Percentiles rank a stretch among this genome's conserved stretches.
Conservation (phyloP, 2,113 vertebrate species). For the Okapia johnstoni region DNA sequence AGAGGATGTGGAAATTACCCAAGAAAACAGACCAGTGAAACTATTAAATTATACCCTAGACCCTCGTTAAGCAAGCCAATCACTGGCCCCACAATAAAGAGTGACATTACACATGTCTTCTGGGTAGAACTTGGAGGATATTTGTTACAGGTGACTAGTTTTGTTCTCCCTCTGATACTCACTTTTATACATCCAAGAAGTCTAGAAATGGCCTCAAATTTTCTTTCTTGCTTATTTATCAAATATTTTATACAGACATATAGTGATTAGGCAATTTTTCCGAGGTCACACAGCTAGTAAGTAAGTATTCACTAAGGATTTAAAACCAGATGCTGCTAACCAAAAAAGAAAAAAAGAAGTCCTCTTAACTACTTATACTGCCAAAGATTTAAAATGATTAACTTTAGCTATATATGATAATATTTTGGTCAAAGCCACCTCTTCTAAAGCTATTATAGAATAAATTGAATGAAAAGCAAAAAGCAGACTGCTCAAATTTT, state of each 20-base stretch:
- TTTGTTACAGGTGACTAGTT: background rate
- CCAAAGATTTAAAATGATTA: background rate
- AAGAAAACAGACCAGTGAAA: background rate
- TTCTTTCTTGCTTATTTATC: background rate
- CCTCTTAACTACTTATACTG: background rate
- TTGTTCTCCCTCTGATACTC: background rate
- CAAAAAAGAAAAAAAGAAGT: background rate
- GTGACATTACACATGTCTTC: background rate
- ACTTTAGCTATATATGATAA: background rate
- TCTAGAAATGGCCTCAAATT: background rate
- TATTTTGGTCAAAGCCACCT: background rate
- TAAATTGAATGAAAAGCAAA: background rate
- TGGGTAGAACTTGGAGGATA: background rate
- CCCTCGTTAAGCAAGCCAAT: background rate
- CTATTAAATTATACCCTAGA: background rate
- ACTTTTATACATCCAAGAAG: background rate
- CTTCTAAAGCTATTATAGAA: background rate
- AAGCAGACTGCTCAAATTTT: background rate
- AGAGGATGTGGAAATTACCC: background rate
- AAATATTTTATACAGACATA: background rate
- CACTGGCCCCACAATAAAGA: background rate
- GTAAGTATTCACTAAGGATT: background rate
- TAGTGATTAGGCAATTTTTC: background rate
- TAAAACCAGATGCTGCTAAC: background rate
- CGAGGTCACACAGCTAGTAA: background rate